Conservation (phyloP, 2,113 vertebrate genomes). For the Hemicordylus capensis region DNA sequence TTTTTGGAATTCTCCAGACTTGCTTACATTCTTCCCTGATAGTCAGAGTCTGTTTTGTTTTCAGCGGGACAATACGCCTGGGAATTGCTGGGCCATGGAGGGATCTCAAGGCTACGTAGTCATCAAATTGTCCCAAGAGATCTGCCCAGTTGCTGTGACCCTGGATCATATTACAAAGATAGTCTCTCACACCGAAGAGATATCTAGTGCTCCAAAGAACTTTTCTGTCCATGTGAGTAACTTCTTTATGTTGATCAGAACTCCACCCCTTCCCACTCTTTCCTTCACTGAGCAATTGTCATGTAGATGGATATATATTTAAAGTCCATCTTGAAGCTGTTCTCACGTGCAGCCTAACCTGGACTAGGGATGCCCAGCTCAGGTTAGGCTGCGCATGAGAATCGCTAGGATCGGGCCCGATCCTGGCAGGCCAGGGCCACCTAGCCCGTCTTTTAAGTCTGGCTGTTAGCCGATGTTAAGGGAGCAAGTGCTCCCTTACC, state of each 20-base stretch:
- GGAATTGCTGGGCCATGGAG: conserved; percentile 39
- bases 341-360: too few relatives aligned
- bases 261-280: conserved; percentile 35
- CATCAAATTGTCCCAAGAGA: conserved; percentile 41
- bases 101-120: conserved; percentile 47
- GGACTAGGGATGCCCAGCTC: too few relatives aligned
- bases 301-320: not conserved
- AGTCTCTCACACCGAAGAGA: conserved; percentile 32
- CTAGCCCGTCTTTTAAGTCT: too few relatives aligned
- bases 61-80: conserved; percentile 43
- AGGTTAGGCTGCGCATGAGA: too few relatives aligned
- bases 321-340: too few relatives aligned
- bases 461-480: too few relatives aligned
- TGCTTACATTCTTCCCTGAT: not conserved
- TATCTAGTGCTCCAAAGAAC: conserved; percentile 31
- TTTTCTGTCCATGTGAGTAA: conserved; percentile 44
- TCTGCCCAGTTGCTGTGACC: conserved; percentile 45
- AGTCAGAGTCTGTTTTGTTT: conserved; percentile 29
- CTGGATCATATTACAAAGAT: conserved; percentile 50
- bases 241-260: conserved; percentile 26
- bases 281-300: not conserved
- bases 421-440: too few relatives aligned
- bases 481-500: too few relatives aligned
- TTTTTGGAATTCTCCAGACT: not conserved
- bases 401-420: too few relatives aligned